Conservation (phyloP, 2,888 invertebrate genomes). For the Pseudanteris insignis region DNA sequence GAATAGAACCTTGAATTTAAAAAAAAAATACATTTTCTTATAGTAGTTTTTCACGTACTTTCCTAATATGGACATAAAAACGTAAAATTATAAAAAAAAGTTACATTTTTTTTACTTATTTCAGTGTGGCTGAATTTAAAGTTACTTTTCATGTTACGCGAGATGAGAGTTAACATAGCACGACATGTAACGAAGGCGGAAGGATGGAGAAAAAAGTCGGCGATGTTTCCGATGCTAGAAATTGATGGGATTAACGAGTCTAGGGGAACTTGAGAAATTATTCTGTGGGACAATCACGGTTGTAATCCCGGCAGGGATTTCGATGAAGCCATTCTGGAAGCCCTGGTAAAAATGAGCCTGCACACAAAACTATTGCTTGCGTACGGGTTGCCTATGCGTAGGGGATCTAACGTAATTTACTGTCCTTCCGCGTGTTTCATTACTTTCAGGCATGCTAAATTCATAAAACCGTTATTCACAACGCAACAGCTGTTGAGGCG, state of each 20-base stretch:
- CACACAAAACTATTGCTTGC: constrained; percentile 1
- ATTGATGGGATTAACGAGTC: constrained; percentile 26
- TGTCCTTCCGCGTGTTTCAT: constrained; percentile 21
- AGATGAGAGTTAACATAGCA: too few relatives aligned
- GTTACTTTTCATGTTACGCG: too few relatives aligned
- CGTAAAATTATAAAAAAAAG: too few relatives aligned
- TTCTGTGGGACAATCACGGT: constrained; percentile 24
- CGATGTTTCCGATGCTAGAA: too few relatives aligned
- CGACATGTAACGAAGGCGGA: too few relatives aligned
- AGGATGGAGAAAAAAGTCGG: too few relatives aligned
- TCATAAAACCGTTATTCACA: constrained; percentile 18
- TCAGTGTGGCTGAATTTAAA: too few relatives aligned
- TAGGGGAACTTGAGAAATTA: constrained; percentile 24
- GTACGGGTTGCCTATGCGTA: constrained; percentile 18
- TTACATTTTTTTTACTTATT: too few relatives aligned
- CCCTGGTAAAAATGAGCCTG: constrained; percentile 32
- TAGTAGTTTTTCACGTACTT: too few relatives aligned
- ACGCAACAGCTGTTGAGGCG: constrained; percentile 4
- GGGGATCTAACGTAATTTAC: constrained; percentile 32
- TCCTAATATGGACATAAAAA: too few relatives aligned
- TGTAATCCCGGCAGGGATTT: constrained; percentile 31
- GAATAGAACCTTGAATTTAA: too few relatives aligned
- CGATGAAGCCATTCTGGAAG: constrained; percentile 34
- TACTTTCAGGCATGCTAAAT: constrained; percentile 25
- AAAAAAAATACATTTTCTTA: too few relatives aligned